These are phyloP conservation scores for Xiphorhynchus elegans DNA, from an alignment of 2,113 vertebrate genomes.

Conservation along the genomic window DNA sequence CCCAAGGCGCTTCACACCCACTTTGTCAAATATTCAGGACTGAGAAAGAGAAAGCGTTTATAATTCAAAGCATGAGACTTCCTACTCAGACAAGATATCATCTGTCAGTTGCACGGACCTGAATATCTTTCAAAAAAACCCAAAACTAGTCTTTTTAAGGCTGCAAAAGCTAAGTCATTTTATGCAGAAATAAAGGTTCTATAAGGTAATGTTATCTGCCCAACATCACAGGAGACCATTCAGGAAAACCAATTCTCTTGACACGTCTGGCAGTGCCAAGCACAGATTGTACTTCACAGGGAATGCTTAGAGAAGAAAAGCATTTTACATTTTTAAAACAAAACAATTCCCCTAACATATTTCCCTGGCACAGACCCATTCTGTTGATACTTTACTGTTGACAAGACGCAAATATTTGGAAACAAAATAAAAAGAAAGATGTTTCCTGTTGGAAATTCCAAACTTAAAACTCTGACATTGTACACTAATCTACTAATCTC, in stretches of 20 bases:
- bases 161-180: neutral
- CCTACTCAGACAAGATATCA: constrained; percentile 13
- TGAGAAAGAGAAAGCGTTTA: neutral
- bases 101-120: neutral
- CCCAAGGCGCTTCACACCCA: constrained; percentile 19
- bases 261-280: neutral
- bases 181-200: neutral
- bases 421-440: neutral
- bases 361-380: neutral
- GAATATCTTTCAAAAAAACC: neutral
- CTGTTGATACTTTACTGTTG: neutral
- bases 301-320: neutral
- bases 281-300: constrained; percentile 26
- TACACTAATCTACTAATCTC: neutral
- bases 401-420: neutral
- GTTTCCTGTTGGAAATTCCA: neutral
- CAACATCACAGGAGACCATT: neutral
- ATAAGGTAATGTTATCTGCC: neutral
- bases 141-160: neutral
- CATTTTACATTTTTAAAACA: neutral
- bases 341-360: neutral
- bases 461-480: neutral
- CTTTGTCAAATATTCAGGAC: neutral
- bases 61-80: constrained; percentile 36
- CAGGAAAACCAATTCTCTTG: neutral